Conservation (phyloP, 2,888 invertebrate species). For the Dryobota labecula region DNA sequence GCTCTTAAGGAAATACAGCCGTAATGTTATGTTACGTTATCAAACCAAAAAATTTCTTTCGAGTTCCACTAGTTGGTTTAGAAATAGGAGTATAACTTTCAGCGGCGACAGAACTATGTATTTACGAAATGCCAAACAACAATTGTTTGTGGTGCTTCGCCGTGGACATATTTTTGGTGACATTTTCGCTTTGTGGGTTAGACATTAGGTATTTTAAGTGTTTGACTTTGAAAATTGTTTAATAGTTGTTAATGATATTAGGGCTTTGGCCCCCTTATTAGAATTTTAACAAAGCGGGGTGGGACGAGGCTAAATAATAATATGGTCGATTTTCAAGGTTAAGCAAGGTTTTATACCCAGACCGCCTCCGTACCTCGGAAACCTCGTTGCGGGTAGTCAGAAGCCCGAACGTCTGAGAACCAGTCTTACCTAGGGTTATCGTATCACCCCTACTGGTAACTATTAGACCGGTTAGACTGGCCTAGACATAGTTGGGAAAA, state of each 20-base stretch:
- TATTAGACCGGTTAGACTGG: too few relatives aligned
- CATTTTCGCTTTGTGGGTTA: conserved; percentile 30
- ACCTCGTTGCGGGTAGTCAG: too few relatives aligned
- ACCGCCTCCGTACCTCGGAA: too few relatives aligned
- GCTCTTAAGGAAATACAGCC: too few relatives aligned
- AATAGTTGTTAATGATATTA: neutral
- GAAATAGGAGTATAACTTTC: conserved; percentile 24
- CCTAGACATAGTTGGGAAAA: too few relatives aligned
- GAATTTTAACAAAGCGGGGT: neutral
- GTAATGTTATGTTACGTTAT: neutral
- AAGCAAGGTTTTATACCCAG: too few relatives aligned
- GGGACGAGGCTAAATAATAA: neutral
- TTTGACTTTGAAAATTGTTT: conserved; percentile 17
- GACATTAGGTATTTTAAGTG: conserved; percentile 11
- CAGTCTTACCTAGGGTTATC: too few relatives aligned
- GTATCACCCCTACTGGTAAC: too few relatives aligned
- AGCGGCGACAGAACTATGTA: conserved; percentile 37
- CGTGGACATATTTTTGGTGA: conserved; percentile 25
- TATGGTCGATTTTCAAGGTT: neutral
- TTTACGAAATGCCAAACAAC: conserved; percentile 46
- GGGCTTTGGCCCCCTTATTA: neutral
- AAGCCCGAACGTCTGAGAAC: too few relatives aligned
- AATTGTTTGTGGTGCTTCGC: conserved; percentile 7
- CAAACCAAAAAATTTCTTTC: neutral
- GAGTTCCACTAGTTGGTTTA: conserved; percentile 1